Base-by-base conservation (phyloP, 2,888 invertebrate genomes). In the Acrocyrtus sp. region DNA sequence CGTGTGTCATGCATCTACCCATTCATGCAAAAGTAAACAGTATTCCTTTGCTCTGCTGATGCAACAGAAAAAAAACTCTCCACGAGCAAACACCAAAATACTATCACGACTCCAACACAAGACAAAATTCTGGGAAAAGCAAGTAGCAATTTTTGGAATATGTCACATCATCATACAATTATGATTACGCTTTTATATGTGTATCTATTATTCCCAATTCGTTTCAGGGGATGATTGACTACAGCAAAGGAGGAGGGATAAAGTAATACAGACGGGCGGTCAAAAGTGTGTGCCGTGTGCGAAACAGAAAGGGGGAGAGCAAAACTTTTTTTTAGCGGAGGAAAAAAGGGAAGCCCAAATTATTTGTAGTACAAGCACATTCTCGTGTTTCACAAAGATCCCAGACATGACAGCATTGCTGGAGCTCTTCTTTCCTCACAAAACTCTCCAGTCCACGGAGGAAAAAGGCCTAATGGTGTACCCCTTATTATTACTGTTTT, bases 301-400 rank as follows among this genome's bases (percentile, higher is more conserved):
- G n/a, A n/a, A n/a, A n/a, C n/a, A n/a, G n/a, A n/a, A n/a, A n/a
- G n/a, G n/a, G n/a, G n/a, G n/a, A n/a, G n/a, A 34, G 34, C 6
- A 8, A 8, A 8, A 34, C 12, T 34, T 34, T 34, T 12, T 12
- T 34, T 34, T 34, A 57, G 8, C n/a, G 22, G 26, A 22, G 58
- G 58, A 54, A 43, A 24, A 45, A 50, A 12, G 53, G 34, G 34
- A 29, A 66, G 56, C 51, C 39, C n/a, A n/a, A n/a, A 50, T 61
- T 61, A 61, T 41, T 61, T 17, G 54, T 54, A 54, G 54, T 54
- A 63, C 51, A 43, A 63, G 54, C 65, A 27, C 4, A 27, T 51
- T 48, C 58, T 67, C 67, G 51, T 58, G 41, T 68, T 61, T 53
- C 68, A 51, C 53, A 60, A 60, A 60, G 39, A 24, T 17, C 15